Base-by-base conservation (phyloP, 1,140 invertebrate genomes). In the Oedothorax gibbosus region DNA sequence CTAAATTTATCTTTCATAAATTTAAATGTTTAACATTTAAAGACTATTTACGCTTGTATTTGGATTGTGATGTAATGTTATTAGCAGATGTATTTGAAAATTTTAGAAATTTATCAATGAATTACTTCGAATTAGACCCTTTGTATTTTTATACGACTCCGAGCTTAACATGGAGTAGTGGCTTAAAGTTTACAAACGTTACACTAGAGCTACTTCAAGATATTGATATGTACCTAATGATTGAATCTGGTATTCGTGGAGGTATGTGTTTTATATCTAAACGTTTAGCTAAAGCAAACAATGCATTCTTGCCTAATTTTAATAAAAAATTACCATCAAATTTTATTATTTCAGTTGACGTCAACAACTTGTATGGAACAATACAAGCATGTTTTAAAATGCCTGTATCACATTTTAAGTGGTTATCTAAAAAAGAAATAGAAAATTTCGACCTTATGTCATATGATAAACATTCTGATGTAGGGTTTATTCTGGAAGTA, bases 71-170 rank as follows among this genome's bases (percentile, higher is more conserved):
- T 83, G 87, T 87, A 6, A 72, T 87, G 35, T 49, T 88, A 14
- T 62, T 89, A 64, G 80, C 87, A 20, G 87, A 88, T 75, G 64
- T 88, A 15, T 89, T 88, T 86, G 79, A 89, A 85, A 87, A 86
- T 77, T 89, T 88, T 86, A 79, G 88, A 86, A 65, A 82, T 50
- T 68, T 86, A 20, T 76, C 81, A 53, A 12, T 84, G 18, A 86
- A 86, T 54, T 53, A 50, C 35, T 81, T 71, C 75, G 49, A 57
- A 65, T 35, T 83, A 66, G 72, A 86, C 62, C 50, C 51, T 15
- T 15, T 50, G 50, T 72, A 76, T 68, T 85, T 79, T 21, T 79
- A 72, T 62, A 85, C 66, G 35, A 54, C 69, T 11, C 77, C 69
- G 9, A 49, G 69, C 14, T 72, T 71, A 49, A n/a, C 62, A 54